These are phyloP conservation scores for Diplazon laetatorius DNA, from an alignment of 2,888 invertebrate genomes.

Conservation along the genomic window DNA sequence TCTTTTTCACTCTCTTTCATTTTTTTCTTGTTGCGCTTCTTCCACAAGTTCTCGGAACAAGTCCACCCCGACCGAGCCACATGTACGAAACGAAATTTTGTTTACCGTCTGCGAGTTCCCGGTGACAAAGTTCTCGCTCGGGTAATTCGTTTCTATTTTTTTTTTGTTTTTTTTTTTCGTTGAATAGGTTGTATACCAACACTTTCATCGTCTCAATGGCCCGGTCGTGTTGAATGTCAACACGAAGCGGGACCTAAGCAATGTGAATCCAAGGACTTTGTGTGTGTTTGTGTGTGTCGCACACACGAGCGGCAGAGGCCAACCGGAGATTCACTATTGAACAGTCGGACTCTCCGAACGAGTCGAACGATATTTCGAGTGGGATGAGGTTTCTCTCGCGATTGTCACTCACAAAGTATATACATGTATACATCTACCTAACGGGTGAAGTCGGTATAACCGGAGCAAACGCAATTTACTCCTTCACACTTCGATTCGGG, in stretches of 20 bases:
- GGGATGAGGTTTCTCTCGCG: constrained; percentile 21
- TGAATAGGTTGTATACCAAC: constrained; percentile 37
- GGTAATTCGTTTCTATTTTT: constrained; percentile 61
- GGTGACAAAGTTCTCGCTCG: constrained; percentile 55
- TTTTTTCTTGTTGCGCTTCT: background rate
- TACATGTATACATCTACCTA: no score
- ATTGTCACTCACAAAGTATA: background rate
- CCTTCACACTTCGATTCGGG: constrained; percentile 48
- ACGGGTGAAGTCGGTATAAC: constrained; percentile 41
- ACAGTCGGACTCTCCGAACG: background rate
- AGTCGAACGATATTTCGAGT: background rate
- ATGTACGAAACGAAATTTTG: constrained; percentile 14
- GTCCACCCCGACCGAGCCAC: no score
- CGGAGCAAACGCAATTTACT: constrained; percentile 59
- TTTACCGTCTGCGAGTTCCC: constrained; percentile 13
- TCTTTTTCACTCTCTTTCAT: background rate
- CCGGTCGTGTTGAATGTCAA: constrained; percentile 41
- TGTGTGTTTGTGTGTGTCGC: constrained; percentile 6
- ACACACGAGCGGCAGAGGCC: background rate
- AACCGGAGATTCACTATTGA: constrained; percentile 6
- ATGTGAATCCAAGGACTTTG: constrained; percentile 26
- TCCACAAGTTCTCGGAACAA: background rate
- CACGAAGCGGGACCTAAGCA: constrained; percentile 32
- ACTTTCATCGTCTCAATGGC: constrained; percentile 9
- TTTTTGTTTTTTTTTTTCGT: no score